phyloP scores from a whole-genome alignment of 2,797 vertebrate genomes.

The Poliocrania exsul region DNA sequence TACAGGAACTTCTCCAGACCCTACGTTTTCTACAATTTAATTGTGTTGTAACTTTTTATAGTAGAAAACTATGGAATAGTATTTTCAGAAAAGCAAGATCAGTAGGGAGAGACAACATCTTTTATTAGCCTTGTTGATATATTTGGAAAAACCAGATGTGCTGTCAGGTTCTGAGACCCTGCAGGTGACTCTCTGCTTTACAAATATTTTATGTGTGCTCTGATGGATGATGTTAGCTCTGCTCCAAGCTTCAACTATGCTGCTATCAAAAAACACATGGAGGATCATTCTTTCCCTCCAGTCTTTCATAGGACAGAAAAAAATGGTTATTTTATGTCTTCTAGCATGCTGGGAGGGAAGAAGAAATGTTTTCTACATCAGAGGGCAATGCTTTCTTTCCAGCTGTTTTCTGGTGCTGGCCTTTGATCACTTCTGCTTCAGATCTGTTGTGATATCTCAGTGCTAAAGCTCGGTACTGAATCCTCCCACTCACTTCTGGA shows the following conservation, averaged over 20 bases:
- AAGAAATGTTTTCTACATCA: not conserved
- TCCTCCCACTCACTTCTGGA: not conserved
- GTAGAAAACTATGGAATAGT: not conserved
- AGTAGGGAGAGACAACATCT: not conserved
- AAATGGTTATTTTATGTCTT: not conserved
- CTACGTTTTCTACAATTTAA: not conserved
- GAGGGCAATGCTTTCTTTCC: not conserved
- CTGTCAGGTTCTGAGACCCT: not conserved
- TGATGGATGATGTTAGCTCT: not conserved
- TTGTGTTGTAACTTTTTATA: not conserved
- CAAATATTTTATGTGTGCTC: not conserved
- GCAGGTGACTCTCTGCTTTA: not conserved
- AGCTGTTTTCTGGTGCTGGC: not conserved
- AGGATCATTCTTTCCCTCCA: not conserved
- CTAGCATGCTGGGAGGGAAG: not conserved
- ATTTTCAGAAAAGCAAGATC: not conserved
- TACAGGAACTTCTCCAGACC: not conserved
- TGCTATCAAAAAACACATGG: not conserved
- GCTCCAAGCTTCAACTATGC: not conserved
- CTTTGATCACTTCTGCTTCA: not conserved
- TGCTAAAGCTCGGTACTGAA: not conserved
- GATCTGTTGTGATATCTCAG: not conserved
- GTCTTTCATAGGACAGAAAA: not conserved
- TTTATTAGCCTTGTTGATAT: not conserved
- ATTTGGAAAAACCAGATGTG: not conserved